phyloP scores from a whole-genome alignment of 2,888 invertebrate species.

The Crossocerus cetratus region DNA sequence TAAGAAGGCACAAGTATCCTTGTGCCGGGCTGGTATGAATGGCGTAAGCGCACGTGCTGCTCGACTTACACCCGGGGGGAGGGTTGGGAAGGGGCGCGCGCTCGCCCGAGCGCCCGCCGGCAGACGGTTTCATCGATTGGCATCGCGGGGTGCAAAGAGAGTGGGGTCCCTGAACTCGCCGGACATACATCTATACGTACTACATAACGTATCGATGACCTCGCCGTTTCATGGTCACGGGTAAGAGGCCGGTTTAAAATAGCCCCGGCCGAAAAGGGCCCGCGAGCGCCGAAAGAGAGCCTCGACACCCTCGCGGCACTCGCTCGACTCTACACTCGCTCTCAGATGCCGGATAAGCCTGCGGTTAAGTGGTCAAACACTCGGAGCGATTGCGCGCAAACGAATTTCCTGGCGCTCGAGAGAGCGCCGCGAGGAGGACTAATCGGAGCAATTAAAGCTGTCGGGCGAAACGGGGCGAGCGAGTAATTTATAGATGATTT shows the following conservation, averaged over 20 bases:
- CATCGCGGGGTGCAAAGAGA: constrained; percentile 54
- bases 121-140: constrained; percentile 70
- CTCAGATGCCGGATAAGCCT: too few relatives aligned
- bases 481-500: constrained; percentile 19
- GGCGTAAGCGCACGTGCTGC: constrained; percentile 21
- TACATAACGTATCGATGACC: constrained; percentile 47
- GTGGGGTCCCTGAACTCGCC: constrained; percentile 58
- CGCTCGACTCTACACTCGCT: too few relatives aligned
- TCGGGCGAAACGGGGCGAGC: constrained; percentile 14
- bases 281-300: background rate
- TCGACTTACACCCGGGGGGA: constrained; percentile 54
- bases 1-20: constrained; percentile 19
- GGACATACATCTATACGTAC: constrained; percentile 38
- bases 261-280: background rate
- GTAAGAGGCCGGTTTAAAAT: constrained; percentile 40
- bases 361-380: background rate
- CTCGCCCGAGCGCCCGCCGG: constrained; percentile 21
- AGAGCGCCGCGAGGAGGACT: background rate
- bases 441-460: background rate
- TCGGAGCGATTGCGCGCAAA: background rate
- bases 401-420: background rate
- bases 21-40: constrained; percentile 38
- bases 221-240: constrained; percentile 58
- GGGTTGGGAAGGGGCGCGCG: constrained; percentile 40
- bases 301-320: too few relatives aligned